Evolutionary conservation across 1,140 invertebrate species (phyloP).

Genomic region (Drosophila miranda): DNA sequence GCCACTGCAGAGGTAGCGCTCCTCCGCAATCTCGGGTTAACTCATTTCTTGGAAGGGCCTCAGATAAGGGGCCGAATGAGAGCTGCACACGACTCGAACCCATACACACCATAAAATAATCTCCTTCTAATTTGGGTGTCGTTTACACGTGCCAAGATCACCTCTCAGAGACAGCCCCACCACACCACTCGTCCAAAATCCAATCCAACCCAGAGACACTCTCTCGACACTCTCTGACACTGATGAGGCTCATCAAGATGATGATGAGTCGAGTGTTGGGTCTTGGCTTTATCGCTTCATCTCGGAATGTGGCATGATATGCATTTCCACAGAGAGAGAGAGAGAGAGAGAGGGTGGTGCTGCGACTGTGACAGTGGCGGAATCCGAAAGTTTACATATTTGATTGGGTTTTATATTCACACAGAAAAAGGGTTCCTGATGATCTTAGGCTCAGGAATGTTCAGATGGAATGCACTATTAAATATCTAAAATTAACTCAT

Average conservation of each 20-base stretch:
- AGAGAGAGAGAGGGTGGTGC: conserved; percentile 8
- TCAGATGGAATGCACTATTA: not conserved
- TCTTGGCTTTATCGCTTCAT: conserved; percentile 42
- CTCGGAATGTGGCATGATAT: conserved; percentile 52
- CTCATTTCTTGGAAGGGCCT: conserved; percentile 28
- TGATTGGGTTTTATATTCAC: conserved; percentile 29
- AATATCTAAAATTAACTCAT: too few species aligned
- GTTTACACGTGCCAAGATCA: conserved; percentile 71
- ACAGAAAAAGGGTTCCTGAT: not conserved
- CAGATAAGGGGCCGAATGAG: conserved; percentile 20
- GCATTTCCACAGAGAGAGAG: conserved; percentile 1
- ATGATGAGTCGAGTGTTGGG: conserved; percentile 35
- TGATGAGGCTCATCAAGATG: conserved; percentile 61
- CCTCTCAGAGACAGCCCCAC: not conserved
- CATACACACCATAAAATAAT: conserved; percentile 69
- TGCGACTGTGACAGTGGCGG: not conserved
- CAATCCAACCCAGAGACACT: not conserved
- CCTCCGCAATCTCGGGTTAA: conserved; percentile 4
- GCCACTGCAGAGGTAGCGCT: conserved; percentile 17
- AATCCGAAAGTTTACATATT: conserved; percentile 28
- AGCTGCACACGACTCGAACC: conserved; percentile 7
- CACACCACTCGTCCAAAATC: not conserved
- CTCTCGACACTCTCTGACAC: conserved; percentile 24
- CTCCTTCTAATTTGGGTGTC: conserved; percentile 75
- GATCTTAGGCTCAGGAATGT: conserved; percentile 6